Evolutionary conservation across 2,888 invertebrate species (phyloP), one percentile per base, ranked within the genome.

Genomic region (Lamellibrachia satsuma): DNA sequence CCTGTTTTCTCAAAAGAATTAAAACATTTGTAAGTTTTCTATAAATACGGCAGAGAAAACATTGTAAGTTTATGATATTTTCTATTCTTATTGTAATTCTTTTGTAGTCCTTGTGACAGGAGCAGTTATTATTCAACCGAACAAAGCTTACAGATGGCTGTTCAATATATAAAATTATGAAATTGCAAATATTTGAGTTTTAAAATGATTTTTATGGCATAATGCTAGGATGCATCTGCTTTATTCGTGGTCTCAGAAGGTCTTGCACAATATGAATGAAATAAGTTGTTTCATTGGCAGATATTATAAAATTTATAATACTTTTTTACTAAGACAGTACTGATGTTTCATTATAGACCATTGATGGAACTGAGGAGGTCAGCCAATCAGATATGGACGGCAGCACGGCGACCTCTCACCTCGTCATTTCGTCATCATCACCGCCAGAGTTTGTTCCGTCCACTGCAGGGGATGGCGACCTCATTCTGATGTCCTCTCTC

Each of bases 401-500:
- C 91, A 91, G 22, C 39, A n/a, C 91, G 7, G 91, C n/a, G 15
- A 52, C 52, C 91, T 91, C 91, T 94, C 55, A 93, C 93, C 93
- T 94, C 93, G 51, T 92, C 92, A 52, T 92, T n/a, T 75, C 75
- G n/a, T 11, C 75, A 6, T 75, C 75, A 22, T 75, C 22, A 75
- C 94, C 94, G 7, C 94, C 94, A 3, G 93, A 94, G 90, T 95
- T 94, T 93, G 94, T 94, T 4, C 94, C 94, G 92, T 93, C 95
- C 11, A 93, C 93, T 22, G 75, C 75, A 4, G 22, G 75, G 4
- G 93, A 93, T 57, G 94, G 93, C 75, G 92, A 93, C 90, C 92
- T 93, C 90, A 93, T 93, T n/a, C 92, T 92, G 75, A 95, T 96
- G 95, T 95, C 95, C 7, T 95, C 95, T 52, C 94, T 95, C 39